Evolutionary conservation across 1,140 invertebrate species (phyloP).

Genomic region (Hormaphis cornu): DNA sequence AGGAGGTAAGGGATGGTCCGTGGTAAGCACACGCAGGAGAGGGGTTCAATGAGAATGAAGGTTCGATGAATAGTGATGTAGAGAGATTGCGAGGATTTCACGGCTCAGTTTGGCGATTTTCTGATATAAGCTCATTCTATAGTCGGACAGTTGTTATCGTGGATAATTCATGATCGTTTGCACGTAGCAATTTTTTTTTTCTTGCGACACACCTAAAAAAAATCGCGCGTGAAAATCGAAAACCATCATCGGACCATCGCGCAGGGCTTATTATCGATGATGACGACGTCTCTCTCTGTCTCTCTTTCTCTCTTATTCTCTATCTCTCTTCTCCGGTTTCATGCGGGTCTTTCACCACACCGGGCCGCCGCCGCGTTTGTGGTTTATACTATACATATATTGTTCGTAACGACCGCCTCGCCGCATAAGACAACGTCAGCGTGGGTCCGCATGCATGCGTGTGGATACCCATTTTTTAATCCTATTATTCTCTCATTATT

Average conservation of each 20-base stretch:
- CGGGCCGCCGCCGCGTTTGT: background rate
- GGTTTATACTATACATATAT: too few relatives aligned
- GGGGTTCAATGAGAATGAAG: too few relatives aligned
- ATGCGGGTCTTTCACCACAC: slow-evolving; percentile 7
- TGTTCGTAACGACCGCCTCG: background rate
- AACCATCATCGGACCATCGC: background rate
- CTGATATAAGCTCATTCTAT: too few relatives aligned
- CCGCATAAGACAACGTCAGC: slow-evolving; percentile 31
- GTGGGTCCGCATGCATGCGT: slow-evolving; percentile 3
- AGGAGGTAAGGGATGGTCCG: too few relatives aligned
- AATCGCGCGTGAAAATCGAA: background rate
- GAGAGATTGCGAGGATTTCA: too few relatives aligned
- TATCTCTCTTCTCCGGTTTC: background rate
- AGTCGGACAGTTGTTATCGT: too few relatives aligned
- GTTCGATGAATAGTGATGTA: too few relatives aligned
- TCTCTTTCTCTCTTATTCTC: background rate
- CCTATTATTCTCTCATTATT: slow-evolving; percentile 33
- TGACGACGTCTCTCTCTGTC: background rate
- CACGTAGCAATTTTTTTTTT: too few relatives aligned
- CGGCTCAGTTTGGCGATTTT: too few relatives aligned
- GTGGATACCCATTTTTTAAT: slow-evolving; percentile 30
- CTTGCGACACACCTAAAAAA: background rate
- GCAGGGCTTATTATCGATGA: background rate
- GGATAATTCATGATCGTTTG: too few relatives aligned
- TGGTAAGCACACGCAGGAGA: too few relatives aligned